Percentiles rank a stretch among this genome's conserved stretches.
These are phyloP conservation scores for crab-eating macaque (Macaca fascicularis) DNA, from an alignment of 2,113 vertebrate genomes.

Conservation along the genomic window T2T-MFA8v1.1 NC_088386.1:135763501-135764000, in stretches of 20 bases:
- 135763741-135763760: neutral
- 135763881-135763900: neutral
- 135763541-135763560: neutral
- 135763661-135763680: neutral
- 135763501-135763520: neutral
- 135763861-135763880: neutral
- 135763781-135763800: neutral
- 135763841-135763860: neutral
- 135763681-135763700: neutral
- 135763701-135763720: neutral
- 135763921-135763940: neutral
- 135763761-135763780: neutral
- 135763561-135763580: neutral
- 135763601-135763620: too few species aligned
- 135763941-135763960: neutral
- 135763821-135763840: neutral
- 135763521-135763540: neutral
- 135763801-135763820: neutral
- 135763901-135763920: neutral
- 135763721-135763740: neutral
- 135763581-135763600: neutral
- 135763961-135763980: neutral
- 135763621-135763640: neutral
- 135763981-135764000: neutral
- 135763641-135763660: neutral